Evolutionary conservation across 2,113 vertebrate genomes (phyloP).

Genomic region (Eidolon helvum): DNA sequence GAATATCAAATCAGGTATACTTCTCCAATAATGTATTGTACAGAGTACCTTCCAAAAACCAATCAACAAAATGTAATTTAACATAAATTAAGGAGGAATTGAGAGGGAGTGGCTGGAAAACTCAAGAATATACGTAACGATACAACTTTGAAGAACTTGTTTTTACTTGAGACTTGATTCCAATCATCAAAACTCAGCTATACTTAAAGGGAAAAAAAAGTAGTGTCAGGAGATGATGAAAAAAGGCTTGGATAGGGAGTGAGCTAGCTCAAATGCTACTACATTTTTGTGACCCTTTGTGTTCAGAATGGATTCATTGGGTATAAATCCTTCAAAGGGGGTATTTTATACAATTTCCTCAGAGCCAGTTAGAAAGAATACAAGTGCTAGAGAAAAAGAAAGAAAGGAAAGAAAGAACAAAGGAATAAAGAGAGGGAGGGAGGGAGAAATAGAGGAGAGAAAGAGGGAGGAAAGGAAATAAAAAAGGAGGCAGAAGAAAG

Average conservation of each 20-base stretch:
- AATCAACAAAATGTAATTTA: constrained; percentile 40
- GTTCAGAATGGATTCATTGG: neutral
- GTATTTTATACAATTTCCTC: neutral
- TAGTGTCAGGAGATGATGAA: neutral
- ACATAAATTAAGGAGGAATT: constrained; percentile 24
- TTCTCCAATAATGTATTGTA: neutral
- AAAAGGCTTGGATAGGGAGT: neutral
- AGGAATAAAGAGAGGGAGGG: neutral
- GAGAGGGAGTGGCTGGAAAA: constrained; percentile 24
- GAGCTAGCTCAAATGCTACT: neutral
- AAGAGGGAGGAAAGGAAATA: neutral
- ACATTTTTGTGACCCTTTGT: neutral
- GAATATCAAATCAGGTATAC: neutral
- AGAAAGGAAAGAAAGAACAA: neutral
- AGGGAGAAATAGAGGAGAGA: neutral
- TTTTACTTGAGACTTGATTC: constrained; percentile 49
- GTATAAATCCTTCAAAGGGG: neutral
- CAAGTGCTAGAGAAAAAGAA: neutral
- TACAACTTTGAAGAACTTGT: constrained; percentile 16
- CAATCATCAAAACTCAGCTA: constrained; percentile 48
- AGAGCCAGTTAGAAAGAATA: neutral
- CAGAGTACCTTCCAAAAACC: neutral
- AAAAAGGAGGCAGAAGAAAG: neutral
- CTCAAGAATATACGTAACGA: neutral
- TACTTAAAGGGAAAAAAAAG: neutral